Evolutionary conservation across 2,888 invertebrate genomes (phyloP).

Genomic region (Tachina lurida): DNA sequence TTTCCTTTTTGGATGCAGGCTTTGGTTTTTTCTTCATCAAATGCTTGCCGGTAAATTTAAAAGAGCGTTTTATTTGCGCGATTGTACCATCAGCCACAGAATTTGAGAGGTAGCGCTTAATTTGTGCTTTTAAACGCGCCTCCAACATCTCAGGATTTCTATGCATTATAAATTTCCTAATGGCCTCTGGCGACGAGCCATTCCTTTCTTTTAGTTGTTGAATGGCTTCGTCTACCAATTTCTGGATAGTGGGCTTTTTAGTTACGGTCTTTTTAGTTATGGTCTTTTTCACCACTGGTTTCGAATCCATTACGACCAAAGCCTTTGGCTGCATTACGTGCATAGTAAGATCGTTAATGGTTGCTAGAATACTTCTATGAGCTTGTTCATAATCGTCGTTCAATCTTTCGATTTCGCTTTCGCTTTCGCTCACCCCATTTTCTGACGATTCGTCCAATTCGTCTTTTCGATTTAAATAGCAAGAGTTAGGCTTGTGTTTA

Average conservation of each 20-base stretch:
- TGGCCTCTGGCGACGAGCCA: slow-evolving; percentile 85
- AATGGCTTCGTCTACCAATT: slow-evolving; percentile 86
- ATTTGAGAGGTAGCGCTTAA: slow-evolving; percentile 85
- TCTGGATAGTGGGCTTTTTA: slow-evolving; percentile 78
- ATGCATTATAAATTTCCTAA: slow-evolving; percentile 86
- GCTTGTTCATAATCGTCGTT: no score
- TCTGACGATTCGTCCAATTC: slow-evolving; percentile 6
- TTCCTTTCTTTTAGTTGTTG: slow-evolving; percentile 84
- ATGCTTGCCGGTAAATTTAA: slow-evolving; percentile 51
- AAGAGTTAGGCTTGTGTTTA: no score
- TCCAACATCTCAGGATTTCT: slow-evolving; percentile 85
- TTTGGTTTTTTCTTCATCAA: not conserved
- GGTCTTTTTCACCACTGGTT: slow-evolving; percentile 18
- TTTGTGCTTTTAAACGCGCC: slow-evolving; percentile 85
- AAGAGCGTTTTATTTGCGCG: slow-evolving; percentile 72
- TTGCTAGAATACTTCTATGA: no score
- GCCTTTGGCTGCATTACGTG: not conserved
- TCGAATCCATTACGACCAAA: not conserved
- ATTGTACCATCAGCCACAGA: slow-evolving; percentile 84
- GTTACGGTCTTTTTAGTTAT: not conserved
- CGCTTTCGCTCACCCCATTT: not conserved
- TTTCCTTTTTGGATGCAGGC: not conserved
- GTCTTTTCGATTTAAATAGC: no score
- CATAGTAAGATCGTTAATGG: not conserved
- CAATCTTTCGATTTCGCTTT: slow-evolving; percentile 3